These are phyloP conservation scores for Cherax quadricarinatus DNA, from an alignment of 1,140 invertebrate genomes.

Conservation along the genomic window DNA sequence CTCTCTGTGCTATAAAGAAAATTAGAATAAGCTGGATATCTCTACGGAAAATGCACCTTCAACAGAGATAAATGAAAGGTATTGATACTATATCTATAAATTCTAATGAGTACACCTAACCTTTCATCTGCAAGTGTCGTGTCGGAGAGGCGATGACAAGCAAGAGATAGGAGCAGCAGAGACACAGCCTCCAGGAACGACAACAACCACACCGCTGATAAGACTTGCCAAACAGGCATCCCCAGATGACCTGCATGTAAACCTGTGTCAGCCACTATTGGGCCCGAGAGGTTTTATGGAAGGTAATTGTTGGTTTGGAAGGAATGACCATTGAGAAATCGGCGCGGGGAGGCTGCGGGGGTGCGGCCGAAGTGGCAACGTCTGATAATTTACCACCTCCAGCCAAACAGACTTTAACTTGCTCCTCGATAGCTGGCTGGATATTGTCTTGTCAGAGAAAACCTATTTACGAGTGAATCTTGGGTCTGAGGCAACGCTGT, in stretches of 20 bases:
- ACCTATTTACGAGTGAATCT: slow-evolving; percentile 3
- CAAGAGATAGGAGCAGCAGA: neutral
- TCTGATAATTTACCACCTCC: neutral
- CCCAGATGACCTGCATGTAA: neutral
- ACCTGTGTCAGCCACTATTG: slow-evolving; percentile 3
- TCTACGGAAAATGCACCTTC: no score
- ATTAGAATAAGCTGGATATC: no score
- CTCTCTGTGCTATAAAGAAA: no score
- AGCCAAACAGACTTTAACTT: neutral
- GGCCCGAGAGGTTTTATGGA: slow-evolving; percentile 1
- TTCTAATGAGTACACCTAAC: neutral
- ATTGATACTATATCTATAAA: neutral
- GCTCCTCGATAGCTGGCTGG: neutral
- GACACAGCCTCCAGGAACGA: neutral
- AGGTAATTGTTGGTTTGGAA: slow-evolving; percentile 4
- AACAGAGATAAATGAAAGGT: no score
- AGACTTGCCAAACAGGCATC: neutral
- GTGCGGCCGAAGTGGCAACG: neutral
- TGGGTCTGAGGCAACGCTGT: neutral
- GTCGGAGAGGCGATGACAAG: neutral
- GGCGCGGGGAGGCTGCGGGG: neutral
- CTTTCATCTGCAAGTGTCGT: neutral
- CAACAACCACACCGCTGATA: neutral
- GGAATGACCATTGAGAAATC: neutral
- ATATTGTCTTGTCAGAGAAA: slow-evolving; percentile 18